Conservation (phyloP, 2,113 vertebrate species). For the Prunella himalayana region DNA sequence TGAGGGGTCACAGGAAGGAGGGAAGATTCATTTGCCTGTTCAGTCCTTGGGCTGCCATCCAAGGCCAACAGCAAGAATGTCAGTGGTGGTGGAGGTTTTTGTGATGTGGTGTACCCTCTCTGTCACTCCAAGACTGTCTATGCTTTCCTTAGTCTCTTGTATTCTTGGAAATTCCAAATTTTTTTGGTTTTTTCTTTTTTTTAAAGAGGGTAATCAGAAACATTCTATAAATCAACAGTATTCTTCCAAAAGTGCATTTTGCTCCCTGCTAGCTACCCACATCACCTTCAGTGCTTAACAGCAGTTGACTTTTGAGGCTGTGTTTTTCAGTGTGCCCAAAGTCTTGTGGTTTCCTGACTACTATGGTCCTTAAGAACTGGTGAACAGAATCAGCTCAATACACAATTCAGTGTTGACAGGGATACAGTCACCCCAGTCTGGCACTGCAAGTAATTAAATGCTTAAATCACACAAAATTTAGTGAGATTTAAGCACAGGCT, state of each 20-base stretch:
- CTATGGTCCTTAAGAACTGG: not conserved
- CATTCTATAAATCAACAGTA: conserved; percentile 13
- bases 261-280: not conserved
- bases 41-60: conserved; percentile 23
- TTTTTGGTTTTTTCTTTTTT: not conserved
- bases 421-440: not conserved
- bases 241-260: conserved; percentile 18
- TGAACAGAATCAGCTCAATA: not conserved
- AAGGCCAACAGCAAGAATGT: conserved; percentile 34
- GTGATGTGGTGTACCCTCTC: conserved; percentile 54
- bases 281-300: not conserved
- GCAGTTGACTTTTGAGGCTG: conserved; percentile 22
- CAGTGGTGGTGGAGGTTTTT: conserved; percentile 1
- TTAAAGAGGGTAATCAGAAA: not conserved
- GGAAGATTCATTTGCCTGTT: not conserved
- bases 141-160: conserved; percentile 26
- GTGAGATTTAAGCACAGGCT: not conserved
- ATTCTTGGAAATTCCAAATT: conserved; percentile 57
- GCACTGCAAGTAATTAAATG: not conserved
- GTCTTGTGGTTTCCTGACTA: conserved; percentile 11
- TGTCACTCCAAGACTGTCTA: not conserved
- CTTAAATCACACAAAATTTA: not conserved
- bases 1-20: not conserved
- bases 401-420: not conserved
- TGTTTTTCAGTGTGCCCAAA: not conserved